phyloP scores from a whole-genome alignment of 2,888 invertebrate genomes.

The Ormyrus rosae region DNA sequence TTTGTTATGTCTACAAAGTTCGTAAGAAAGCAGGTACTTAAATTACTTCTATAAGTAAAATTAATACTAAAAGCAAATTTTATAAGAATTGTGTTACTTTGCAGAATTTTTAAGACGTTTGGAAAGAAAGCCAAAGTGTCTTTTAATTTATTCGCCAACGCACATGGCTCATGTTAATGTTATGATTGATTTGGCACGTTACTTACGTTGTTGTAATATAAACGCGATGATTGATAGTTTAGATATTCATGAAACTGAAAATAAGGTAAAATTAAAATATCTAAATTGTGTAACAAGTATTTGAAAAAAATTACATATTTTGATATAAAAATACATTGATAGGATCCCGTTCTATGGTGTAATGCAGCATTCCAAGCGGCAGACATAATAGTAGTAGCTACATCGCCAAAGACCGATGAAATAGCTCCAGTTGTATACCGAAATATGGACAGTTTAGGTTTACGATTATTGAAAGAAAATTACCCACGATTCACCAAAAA shows the following conservation, averaged over 20 bases:
- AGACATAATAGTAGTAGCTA: conserved; percentile 69
- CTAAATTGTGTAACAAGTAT: neutral
- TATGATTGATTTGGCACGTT: conserved; percentile 69
- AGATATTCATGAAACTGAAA: conserved; percentile 66
- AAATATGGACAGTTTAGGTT: conserved; percentile 67
- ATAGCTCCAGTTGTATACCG: conserved; percentile 64
- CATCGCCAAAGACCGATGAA: conserved; percentile 64
- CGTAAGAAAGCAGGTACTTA: conserved; percentile 65
- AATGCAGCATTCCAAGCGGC: conserved; percentile 68
- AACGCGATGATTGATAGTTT: conserved; percentile 71
- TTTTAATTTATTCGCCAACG: conserved; percentile 71
- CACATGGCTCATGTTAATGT: conserved; percentile 68
- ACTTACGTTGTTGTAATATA: conserved; percentile 69
- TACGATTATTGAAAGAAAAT: conserved; percentile 68
- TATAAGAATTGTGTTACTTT: conserved; percentile 41
- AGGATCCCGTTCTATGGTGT: conserved; percentile 73
- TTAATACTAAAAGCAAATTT: neutral
- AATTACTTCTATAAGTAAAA: conserved; percentile 7
- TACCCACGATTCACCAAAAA: conserved; percentile 65
- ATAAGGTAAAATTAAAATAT: conserved; percentile 64
- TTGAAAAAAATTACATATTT: neutral
- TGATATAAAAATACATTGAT: conserved; percentile 28
- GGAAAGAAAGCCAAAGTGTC: conserved; percentile 67
- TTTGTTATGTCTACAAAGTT: conserved; percentile 68
- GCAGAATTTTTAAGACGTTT: conserved; percentile 60